Conservation (phyloP, 2,113 vertebrate genomes). For the Hylia prasina region DNA sequence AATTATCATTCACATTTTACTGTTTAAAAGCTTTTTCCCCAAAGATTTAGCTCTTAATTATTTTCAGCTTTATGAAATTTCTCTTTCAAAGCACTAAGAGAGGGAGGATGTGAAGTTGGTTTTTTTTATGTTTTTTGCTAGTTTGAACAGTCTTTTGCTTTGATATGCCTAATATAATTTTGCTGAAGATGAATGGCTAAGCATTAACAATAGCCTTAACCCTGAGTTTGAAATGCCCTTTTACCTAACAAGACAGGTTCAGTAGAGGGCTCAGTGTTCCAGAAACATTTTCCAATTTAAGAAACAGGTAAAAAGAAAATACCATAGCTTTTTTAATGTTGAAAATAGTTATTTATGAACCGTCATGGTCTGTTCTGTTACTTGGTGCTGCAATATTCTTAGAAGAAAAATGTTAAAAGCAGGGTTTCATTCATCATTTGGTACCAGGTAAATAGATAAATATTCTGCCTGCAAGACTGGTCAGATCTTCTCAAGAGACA, state of each 20-base stretch:
- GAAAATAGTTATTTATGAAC: not conserved
- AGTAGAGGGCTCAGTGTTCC: not conserved
- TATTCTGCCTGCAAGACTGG: not conserved
- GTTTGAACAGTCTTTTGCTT: not conserved
- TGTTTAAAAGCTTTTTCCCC: constrained; percentile 31
- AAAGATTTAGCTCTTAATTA: constrained; percentile 20
- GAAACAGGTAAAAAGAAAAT: not conserved
- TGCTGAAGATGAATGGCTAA: not conserved
- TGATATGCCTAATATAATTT: not conserved
- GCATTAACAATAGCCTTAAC: not conserved
- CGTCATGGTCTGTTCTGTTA: not conserved
- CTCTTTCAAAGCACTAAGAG: not conserved
- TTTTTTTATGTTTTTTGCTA: not conserved
- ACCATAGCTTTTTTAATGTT: not conserved
- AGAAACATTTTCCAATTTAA: not conserved
- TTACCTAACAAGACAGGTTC: not conserved
- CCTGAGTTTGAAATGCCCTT: not conserved
- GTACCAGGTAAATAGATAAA: not conserved
- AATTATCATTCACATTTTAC: constrained; percentile 54
- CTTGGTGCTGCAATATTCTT: not conserved
- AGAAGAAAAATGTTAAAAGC: not conserved
- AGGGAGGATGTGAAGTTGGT: not conserved
- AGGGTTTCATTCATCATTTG: not conserved
- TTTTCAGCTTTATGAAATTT: constrained; percentile 16
- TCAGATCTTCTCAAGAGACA: not conserved